Evolutionary conservation across 2,888 invertebrate species (phyloP).

Genomic region (Deroplatys truncata): DNA sequence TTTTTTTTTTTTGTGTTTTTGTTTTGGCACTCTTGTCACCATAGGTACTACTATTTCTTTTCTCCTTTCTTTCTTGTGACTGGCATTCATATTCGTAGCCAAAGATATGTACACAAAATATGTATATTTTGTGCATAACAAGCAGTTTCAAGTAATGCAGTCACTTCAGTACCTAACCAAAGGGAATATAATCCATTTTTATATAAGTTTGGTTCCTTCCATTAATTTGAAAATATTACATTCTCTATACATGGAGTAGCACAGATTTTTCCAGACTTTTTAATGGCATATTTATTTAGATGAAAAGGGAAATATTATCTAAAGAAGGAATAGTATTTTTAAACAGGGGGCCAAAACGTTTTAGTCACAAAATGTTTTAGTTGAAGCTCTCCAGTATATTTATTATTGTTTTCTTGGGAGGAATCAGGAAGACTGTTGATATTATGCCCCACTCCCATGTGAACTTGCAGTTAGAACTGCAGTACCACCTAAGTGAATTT

Average conservation of each 20-base stretch:
- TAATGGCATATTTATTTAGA: not conserved
- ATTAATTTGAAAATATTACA: not conserved
- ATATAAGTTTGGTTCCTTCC: slow-evolving; percentile 1
- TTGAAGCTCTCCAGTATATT: not conserved
- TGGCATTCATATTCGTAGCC: slow-evolving; percentile 3
- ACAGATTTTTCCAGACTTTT: not conserved
- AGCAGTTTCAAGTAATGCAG: not conserved
- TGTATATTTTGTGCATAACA: slow-evolving; percentile 1
- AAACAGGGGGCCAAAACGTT: slow-evolving; percentile 17
- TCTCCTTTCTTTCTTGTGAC: not conserved
- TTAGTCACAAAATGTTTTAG: slow-evolving; percentile 7
- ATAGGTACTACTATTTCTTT: not conserved
- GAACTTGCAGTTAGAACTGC: not conserved
- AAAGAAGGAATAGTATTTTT: not conserved
- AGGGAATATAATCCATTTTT: not conserved
- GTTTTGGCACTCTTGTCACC: not conserved
- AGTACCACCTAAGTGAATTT: slow-evolving; percentile 15
- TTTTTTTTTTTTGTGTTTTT: too few relatives aligned
- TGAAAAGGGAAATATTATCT: not conserved
- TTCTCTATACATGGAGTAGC: not conserved
- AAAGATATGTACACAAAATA: slow-evolving; percentile 9
- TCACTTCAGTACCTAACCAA: slow-evolving; percentile 8
- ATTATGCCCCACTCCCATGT: not conserved
- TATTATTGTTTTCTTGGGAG: not conserved
- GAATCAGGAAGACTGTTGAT: not conserved